Conservation (phyloP, 2,888 invertebrate genomes). For the Peribatodes rhomboidaria region DNA sequence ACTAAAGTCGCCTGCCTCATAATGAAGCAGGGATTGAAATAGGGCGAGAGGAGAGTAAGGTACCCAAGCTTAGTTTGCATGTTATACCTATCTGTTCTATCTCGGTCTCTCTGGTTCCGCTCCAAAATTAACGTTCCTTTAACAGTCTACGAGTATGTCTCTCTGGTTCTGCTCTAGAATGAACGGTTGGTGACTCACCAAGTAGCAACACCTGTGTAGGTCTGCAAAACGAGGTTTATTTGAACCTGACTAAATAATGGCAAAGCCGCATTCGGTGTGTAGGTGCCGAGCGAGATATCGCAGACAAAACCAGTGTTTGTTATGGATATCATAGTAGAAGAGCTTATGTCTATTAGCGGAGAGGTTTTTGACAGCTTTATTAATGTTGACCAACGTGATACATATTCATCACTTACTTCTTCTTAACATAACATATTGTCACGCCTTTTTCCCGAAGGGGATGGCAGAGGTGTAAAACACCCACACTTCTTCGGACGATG, state of each 20-base stretch:
- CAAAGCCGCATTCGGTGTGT: conserved; percentile 3
- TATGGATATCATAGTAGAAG: conserved; percentile 16
- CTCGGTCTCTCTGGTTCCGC: background rate
- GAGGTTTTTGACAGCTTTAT: background rate
- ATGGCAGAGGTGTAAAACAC: no score
- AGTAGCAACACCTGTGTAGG: background rate
- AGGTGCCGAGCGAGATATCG: conserved; percentile 18
- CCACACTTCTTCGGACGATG: no score
- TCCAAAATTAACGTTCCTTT: background rate
- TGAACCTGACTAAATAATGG: conserved; percentile 37
- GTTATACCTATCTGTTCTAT: no score
- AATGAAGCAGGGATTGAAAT: no score
- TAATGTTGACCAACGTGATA: no score
- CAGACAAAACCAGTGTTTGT: conserved; percentile 14
- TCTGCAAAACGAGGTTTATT: conserved; percentile 11
- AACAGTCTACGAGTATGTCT: no score
- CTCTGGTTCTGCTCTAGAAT: background rate
- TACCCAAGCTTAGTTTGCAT: no score
- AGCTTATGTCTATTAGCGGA: background rate
- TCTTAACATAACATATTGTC: no score
- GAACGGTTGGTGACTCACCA: conserved; percentile 13
- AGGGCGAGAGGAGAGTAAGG: no score
- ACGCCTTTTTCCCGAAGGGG: no score
- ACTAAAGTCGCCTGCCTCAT: no score
- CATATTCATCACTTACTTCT: no score